Evolutionary conservation across 2,113 vertebrate genomes (phyloP), one percentile per base, ranked within the genome.

Genomic region (Amia ocellicauda): DNA sequence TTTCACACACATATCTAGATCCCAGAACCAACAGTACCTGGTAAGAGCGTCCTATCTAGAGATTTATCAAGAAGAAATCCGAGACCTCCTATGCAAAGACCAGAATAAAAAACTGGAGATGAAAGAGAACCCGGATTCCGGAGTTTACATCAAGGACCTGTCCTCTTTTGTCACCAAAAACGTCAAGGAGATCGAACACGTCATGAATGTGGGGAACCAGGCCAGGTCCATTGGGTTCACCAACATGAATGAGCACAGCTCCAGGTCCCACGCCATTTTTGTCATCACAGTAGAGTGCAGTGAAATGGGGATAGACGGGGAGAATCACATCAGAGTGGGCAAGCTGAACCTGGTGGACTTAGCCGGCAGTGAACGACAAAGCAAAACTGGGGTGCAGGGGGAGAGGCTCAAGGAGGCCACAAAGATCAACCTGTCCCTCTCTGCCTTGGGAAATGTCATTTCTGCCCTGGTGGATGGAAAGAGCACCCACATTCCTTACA

Each of bases 281-380:
- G 78, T 94, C 26, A 83, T 98, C 59, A 99, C 96, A 0, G 74
- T 99, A 3, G 96, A 99, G 86, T 98, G 96, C 83, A 97, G 96
- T 0, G 91, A 96, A 74, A 74, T 72, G 0, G 94, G 95, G 1
- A 83, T 86, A 0, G 96, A 98, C 3, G 93, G 93, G 0, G 81
- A 93, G 69, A 94, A 98, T 73, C 96, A 96, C 82, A 97, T 99
- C 80, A 92, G 96, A 0, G 96, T 99, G 3, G 96, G 96, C 43
- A 98, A 98, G 77, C 91, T 99, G 67, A 97, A 97, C 84, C 92
- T 99, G 78, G 96, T 98, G 49, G 96, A 98, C 79, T 84, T 99
- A 83, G 96, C 96, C 0, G 96, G 96, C 54, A 98, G 93, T 3
- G 96, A 98, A 84, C 87, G 96, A 51, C 96, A 98, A 79, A 92